Evolutionary conservation across 2,113 vertebrate species (phyloP).

Genomic region (Equus przewalskii): DNA sequence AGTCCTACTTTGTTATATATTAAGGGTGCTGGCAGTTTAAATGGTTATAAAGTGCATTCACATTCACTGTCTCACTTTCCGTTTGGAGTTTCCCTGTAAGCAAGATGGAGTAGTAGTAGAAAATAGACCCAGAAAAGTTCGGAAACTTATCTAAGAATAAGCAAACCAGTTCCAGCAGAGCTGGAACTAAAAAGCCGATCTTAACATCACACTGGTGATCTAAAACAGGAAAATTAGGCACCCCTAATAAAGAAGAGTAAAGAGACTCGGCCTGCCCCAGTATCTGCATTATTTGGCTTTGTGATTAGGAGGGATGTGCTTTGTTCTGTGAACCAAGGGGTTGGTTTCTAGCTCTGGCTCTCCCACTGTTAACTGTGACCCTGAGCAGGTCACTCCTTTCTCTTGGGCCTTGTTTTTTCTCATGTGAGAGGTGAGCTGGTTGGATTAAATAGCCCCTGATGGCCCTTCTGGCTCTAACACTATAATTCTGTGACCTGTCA

Average conservation of each 20-base stretch:
- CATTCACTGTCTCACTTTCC: background rate
- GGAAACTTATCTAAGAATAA: background rate
- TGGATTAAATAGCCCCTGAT: background rate
- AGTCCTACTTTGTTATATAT: background rate
- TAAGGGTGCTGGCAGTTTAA: background rate
- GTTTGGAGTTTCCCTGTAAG: background rate
- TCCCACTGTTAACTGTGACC: background rate
- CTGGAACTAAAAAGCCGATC: background rate
- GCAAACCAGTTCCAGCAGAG: background rate
- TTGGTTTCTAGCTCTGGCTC: background rate
- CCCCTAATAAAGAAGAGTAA: background rate
- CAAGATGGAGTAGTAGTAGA: background rate
- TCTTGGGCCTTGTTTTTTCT: background rate
- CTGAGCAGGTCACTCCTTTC: background rate
- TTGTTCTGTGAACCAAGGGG: background rate
- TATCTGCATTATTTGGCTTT: background rate
- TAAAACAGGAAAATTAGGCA: background rate
- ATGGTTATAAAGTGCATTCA: background rate
- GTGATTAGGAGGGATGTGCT: background rate
- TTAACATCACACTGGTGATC: background rate
- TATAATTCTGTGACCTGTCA: background rate
- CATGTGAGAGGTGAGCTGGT: background rate
- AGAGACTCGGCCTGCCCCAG: background rate
- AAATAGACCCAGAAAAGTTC: background rate
- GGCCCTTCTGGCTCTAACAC: background rate